These are phyloP conservation scores for Xyrichtys novacula DNA, from an alignment of 2,797 vertebrate genomes.

Conservation along the genomic window DNA sequence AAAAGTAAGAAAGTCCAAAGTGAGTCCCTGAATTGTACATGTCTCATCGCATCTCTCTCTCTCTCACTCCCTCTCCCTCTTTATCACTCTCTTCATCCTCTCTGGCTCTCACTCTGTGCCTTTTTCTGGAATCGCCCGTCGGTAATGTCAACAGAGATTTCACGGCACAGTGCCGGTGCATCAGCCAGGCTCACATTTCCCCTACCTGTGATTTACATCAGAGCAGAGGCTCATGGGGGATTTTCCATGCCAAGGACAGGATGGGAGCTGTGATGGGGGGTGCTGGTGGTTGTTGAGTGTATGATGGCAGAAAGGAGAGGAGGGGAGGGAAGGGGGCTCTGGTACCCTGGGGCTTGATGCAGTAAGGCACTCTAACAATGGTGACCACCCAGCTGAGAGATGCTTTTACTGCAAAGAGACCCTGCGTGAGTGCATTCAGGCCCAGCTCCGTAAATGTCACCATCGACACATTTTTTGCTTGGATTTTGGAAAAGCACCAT, in stretches of 20 bases:
- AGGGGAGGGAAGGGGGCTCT: neutral
- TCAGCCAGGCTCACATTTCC: constrained; percentile 73
- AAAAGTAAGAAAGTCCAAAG: constrained; percentile 56
- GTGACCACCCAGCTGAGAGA: constrained; percentile 64
- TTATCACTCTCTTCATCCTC: constrained; percentile 50
- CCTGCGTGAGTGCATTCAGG: constrained; percentile 59
- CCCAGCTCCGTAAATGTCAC: constrained; percentile 64
- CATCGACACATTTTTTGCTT: constrained; percentile 21
- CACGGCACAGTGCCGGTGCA: constrained; percentile 75
- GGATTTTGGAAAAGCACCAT: neutral
- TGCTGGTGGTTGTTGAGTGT: neutral
- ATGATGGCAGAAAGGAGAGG: neutral
- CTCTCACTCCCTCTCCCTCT: constrained; percentile 42
- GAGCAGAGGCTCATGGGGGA: constrained; percentile 76
- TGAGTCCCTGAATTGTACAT: constrained; percentile 58
- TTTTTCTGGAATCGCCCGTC: constrained; percentile 75
- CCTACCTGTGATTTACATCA: constrained; percentile 83
- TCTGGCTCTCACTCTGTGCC: constrained; percentile 55
- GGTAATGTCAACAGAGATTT: constrained; percentile 84
- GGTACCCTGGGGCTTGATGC: constrained; percentile 63
- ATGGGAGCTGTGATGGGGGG: constrained; percentile 9
- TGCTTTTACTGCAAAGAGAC: constrained; percentile 71
- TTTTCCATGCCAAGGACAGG: constrained; percentile 63
- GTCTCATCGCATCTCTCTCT: constrained; percentile 44
- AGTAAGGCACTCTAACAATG: constrained; percentile 73